Base-by-base conservation (phyloP, 2,113 vertebrate genomes). In the Ia io region DNA sequence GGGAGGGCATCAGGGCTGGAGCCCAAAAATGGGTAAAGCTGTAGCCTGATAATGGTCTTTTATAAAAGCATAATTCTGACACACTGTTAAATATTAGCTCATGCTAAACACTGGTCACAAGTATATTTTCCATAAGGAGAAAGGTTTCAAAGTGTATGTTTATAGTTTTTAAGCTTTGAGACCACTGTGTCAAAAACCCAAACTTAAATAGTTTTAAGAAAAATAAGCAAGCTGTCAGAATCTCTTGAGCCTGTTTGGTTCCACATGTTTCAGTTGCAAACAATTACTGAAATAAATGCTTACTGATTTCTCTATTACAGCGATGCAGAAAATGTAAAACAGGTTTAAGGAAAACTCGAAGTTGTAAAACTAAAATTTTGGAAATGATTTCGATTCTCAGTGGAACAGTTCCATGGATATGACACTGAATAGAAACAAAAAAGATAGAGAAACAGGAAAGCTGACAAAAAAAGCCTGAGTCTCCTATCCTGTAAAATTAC, bases 171-270 rank as follows among this genome's bases (percentile, higher is more conserved):
- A 80, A 65, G 80, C 67, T 56, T 94, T 59, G 49, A 89, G 49
- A 73, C 16, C 65, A 59, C 40, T 73, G 44, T 53, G 63, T 94
- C 74, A 88, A 93, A 94, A 96, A 91, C 25, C 59, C 51, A 97
- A 91, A 95, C 35, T 85, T 42, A 86, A 91, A 44, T 47, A 37
- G 13, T 74, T 90, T 91, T 44, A 89, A 96, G 78, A 88, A 92
- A 94, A 97, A 90, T 94, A 95, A 94, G 22, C 90, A 89, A 91
- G n/a, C 51, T 93, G 74, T 90, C 90, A 90, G 56, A 78, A 96
- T 86, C 80, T 95, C 79, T 67, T 88, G 40, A 82, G 71, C n/a
- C 67, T 86, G 30, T 76, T 97, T 96, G 80, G 25, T 74, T 96
- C 93, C 85, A 96, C 71, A 71, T 84, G 51, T 90, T 90, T 91